phyloP scores from a whole-genome alignment of 2,113 vertebrate species.

The Callionymus lyra region DNA sequence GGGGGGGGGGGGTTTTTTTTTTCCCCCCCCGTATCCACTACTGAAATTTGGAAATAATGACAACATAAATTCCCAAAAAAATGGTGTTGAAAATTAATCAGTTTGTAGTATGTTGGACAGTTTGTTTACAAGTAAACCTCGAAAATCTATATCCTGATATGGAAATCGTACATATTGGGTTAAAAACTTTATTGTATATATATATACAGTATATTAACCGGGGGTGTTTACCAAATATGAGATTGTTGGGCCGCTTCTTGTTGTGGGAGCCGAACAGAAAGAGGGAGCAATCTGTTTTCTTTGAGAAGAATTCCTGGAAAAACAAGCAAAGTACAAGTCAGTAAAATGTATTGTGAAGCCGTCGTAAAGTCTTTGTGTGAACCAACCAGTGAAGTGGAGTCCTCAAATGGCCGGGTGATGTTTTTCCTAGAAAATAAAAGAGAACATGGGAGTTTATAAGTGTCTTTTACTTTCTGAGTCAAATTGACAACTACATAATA shows the following conservation, averaged over 20 bases:
- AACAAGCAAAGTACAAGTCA: slow-evolving; percentile 2
- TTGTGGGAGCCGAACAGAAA: slow-evolving; percentile 96
- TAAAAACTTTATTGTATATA: too few species aligned
- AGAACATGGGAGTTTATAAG: not conserved
- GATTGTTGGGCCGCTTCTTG: slow-evolving; percentile 93
- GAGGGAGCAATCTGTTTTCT: slow-evolving; percentile 89
- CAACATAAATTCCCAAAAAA: not conserved
- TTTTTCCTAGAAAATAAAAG: slow-evolving; percentile 76
- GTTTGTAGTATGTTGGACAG: not conserved
- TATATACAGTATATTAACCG: not conserved
- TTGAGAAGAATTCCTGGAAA: slow-evolving; percentile 92
- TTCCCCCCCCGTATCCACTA: not conserved
- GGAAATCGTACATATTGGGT: too few species aligned
- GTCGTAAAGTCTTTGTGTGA: not conserved
- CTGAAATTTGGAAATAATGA: not conserved
- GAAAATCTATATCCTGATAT: too few species aligned
- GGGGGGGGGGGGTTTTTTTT: too few species aligned
- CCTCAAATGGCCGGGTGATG: slow-evolving; percentile 91
- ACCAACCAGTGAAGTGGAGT: slow-evolving; percentile 87
- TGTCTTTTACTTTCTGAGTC: too few species aligned
- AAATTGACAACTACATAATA: too few species aligned
- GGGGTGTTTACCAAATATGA: slow-evolving; percentile 77
- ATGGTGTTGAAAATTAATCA: too few species aligned
- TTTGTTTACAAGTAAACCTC: not conserved
- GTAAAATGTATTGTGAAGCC: not conserved